A percentile compares a stretch with the other conserved stretches of the same genome.
Evolutionary conservation across 1,140 invertebrate genomes (phyloP).

Genomic region (Orussus abietinus): DNA sequence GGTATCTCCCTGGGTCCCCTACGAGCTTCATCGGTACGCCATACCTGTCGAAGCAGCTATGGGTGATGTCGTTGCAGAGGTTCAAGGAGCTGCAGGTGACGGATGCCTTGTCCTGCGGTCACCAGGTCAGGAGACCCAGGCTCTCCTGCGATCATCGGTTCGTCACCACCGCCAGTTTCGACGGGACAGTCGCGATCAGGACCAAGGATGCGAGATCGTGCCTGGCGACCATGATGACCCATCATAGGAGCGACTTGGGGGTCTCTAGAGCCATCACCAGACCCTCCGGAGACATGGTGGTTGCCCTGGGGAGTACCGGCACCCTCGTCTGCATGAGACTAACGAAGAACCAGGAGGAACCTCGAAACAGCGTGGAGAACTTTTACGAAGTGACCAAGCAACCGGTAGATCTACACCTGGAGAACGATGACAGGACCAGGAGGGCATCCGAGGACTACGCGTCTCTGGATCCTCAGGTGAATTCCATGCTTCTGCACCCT

Average conservation of each 20-base stretch:
- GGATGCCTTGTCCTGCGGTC: slow-evolving; percentile 16
- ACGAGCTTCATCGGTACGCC: slow-evolving; percentile 28
- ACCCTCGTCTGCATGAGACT: slow-evolving; percentile 29
- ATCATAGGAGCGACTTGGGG: slow-evolving; percentile 37
- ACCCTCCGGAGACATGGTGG: slow-evolving; percentile 18
- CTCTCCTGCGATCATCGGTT: slow-evolving; percentile 29
- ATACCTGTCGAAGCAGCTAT: slow-evolving; percentile 29
- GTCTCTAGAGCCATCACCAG: slow-evolving; percentile 28
- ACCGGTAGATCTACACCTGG: slow-evolving; percentile 1
- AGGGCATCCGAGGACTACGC: slow-evolving; percentile 27
- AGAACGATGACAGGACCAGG: slow-evolving; percentile 7
- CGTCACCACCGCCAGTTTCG: slow-evolving; percentile 29
- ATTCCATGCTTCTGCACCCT: slow-evolving; percentile 17
- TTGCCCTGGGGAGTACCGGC: slow-evolving; percentile 37
- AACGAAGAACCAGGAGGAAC: neutral
- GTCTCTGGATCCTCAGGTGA: slow-evolving; percentile 17
- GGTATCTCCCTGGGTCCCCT: slow-evolving; percentile 17
- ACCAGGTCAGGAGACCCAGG: slow-evolving; percentile 28
- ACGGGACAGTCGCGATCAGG: slow-evolving; percentile 33
- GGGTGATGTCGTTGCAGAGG: slow-evolving; percentile 21
- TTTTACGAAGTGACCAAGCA: neutral
- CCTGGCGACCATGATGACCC: slow-evolving; percentile 17
- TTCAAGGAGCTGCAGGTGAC: slow-evolving; percentile 15
- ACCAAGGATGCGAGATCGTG: slow-evolving; percentile 9
- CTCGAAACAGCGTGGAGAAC: neutral